phyloP scores from a whole-genome alignment of 1,140 invertebrate genomes.

The Chionoecetes opilio region DNA sequence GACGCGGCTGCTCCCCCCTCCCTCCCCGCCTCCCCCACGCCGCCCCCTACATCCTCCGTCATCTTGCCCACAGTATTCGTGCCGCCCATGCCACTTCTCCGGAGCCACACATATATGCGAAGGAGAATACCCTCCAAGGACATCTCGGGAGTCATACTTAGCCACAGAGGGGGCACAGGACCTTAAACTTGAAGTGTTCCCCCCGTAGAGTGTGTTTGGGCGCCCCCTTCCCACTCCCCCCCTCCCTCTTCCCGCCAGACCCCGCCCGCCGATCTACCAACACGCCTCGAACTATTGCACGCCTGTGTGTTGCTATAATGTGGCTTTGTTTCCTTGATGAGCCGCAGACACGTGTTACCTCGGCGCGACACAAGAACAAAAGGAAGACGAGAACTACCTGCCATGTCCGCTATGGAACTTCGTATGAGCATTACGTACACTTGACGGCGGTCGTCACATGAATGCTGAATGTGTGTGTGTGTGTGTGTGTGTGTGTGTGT shows the following conservation, averaged over 20 bases:
- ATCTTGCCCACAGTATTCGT: neutral
- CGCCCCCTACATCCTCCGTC: neutral
- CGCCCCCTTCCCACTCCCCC: neutral
- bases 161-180: neutral
- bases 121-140: neutral
- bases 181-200: neutral
- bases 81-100: neutral
- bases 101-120: neutral
- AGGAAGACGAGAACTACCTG: too few species aligned
- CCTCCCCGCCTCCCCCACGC: neutral
- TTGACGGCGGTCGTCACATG: too few species aligned
- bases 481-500: too few species aligned
- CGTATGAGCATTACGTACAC: too few species aligned
- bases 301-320: too few species aligned
- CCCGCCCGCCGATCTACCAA: neutral
- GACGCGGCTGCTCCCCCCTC: neutral
- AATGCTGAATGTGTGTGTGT: too few species aligned
- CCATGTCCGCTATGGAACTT: too few species aligned
- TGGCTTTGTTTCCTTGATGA: too few species aligned
- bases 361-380: too few species aligned
- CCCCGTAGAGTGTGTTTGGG: neutral
- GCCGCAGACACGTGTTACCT: too few species aligned
- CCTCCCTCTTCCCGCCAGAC: neutral
- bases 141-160: neutral
- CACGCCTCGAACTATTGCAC: neutral